Evolutionary conservation across 2,797 vertebrate species (phyloP).

Genomic region (Myotis vivesi): DNA sequence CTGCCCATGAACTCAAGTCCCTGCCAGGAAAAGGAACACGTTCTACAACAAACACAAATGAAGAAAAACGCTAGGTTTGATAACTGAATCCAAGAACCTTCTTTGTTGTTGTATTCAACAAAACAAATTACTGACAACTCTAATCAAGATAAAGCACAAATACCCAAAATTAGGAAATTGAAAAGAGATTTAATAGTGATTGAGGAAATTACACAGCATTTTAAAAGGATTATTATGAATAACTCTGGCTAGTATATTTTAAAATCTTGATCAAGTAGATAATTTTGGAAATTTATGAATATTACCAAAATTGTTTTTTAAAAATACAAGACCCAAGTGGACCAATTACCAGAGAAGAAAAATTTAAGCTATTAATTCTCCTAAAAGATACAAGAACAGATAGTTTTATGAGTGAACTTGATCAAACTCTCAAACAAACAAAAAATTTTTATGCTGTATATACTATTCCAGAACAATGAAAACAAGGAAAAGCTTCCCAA

Average conservation of each 20-base stretch:
- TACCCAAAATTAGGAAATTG: constrained; percentile 42
- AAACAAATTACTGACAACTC: constrained; percentile 31
- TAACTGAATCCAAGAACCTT: not conserved
- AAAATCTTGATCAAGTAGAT: constrained; percentile 32
- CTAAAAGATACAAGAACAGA: not conserved
- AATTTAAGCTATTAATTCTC: not conserved
- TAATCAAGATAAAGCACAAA: constrained; percentile 59
- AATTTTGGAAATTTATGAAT: constrained; percentile 37
- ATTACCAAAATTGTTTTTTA: constrained; percentile 42
- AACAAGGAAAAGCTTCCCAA: not conserved
- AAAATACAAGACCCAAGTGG: constrained; percentile 38
- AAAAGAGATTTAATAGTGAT: constrained; percentile 3
- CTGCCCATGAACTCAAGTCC: constrained; percentile 22
- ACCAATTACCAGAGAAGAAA: constrained; percentile 13
- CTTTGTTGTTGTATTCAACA: not conserved
- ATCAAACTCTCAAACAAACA: constrained; percentile 31
- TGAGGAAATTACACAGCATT: constrained; percentile 23
- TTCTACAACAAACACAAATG: constrained; percentile 11
- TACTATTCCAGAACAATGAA: constrained; percentile 13
- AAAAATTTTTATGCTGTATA: not conserved
- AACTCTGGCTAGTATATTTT: constrained; percentile 11
- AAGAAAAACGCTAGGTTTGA: not conserved
- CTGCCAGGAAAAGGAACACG: constrained; percentile 28
- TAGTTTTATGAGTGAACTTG: not conserved
- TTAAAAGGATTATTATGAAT: not conserved